Evolutionary conservation across 2,113 vertebrate species (phyloP).

Genomic region (Misgurnus mizolepis): DNA sequence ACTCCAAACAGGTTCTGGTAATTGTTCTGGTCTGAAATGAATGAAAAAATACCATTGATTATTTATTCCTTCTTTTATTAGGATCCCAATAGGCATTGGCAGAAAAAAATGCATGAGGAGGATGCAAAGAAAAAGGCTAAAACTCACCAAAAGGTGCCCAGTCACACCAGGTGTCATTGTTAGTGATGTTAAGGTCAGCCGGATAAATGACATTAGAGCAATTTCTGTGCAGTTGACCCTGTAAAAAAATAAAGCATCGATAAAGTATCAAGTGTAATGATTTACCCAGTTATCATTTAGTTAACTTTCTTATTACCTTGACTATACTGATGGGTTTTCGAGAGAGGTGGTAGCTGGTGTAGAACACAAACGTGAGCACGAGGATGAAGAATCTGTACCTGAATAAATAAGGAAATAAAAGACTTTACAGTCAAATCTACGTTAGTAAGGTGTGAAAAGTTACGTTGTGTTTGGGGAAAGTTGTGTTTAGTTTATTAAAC

Average conservation of each 20-base stretch:
- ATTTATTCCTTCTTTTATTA: background rate
- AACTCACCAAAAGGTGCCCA: conserved; percentile 93
- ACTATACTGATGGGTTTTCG: conserved; percentile 96
- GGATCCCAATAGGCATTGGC: background rate
- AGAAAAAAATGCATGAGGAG: background rate
- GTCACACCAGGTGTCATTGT: conserved; percentile 88
- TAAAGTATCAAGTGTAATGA: background rate
- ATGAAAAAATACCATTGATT: background rate
- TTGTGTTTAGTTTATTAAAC: background rate
- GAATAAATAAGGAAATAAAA: no score
- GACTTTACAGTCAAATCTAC: no score
- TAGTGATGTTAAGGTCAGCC: conserved; percentile 70
- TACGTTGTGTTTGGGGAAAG: background rate
- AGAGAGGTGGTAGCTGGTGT: conserved; percentile 92
- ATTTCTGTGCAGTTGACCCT: conserved; percentile 93
- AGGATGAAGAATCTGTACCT: conserved; percentile 90
- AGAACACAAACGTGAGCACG: conserved; percentile 90
- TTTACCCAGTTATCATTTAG: background rate
- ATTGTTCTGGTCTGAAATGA: conserved; percentile 81
- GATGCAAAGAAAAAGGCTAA: background rate
- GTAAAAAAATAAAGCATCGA: conserved; percentile 18
- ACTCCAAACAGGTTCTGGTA: conserved; percentile 88
- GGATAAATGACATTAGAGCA: conserved; percentile 75
- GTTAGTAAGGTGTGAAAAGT: no score
- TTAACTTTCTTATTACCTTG: conserved; percentile 78